Conservation (phyloP, 2,113 vertebrate species). For the Oxyruncus cristatus region DNA sequence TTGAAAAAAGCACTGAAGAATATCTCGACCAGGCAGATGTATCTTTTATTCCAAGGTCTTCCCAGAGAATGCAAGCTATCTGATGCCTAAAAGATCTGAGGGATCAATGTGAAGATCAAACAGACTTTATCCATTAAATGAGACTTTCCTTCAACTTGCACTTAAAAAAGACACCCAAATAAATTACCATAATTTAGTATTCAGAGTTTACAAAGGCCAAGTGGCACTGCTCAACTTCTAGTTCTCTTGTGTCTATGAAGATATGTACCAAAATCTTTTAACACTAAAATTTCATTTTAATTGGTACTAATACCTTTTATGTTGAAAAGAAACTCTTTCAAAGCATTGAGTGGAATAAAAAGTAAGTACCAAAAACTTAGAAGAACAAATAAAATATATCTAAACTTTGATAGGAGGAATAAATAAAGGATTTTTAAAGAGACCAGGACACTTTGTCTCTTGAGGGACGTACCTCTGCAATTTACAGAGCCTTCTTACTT, state of each 20-base stretch:
- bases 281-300: background rate
- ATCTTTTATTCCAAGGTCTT: background rate
- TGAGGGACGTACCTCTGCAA: background rate
- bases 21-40: background rate
- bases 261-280: background rate
- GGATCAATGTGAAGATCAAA: background rate
- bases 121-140: background rate
- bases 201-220: background rate
- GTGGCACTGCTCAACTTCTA: background rate
- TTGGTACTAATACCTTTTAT: background rate
- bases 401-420: background rate
- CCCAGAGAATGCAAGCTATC: background rate
- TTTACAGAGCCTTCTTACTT: background rate
- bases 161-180: background rate
- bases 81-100: background rate
- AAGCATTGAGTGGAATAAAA: background rate
- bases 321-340: background rate
- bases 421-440: background rate
- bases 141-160: background rate
- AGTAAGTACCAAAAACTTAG: background rate
- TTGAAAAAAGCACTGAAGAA: background rate
- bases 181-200: background rate
- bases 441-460: background rate
- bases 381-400: background rate
- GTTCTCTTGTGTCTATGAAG: background rate